These are phyloP conservation scores for Zygogramma bicolorata DNA, from an alignment of 2,888 invertebrate species.

Conservation along the genomic window DNA sequence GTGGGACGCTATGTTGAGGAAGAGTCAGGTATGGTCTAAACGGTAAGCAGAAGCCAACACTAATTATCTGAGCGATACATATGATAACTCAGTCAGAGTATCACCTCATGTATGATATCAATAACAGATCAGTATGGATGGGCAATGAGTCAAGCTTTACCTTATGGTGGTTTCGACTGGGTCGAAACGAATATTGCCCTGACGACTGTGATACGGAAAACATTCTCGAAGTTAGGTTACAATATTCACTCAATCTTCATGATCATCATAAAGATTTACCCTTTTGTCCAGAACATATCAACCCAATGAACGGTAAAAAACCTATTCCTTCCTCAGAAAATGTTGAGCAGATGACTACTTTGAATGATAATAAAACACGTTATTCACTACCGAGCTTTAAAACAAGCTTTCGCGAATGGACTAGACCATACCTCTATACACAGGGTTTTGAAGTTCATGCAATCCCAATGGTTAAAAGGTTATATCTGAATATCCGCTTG, in stretches of 20 bases:
- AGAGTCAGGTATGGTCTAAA: conserved; percentile 45
- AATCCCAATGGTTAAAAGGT: conserved; percentile 42
- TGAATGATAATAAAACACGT: conserved; percentile 52
- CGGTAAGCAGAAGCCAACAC: conserved; percentile 59
- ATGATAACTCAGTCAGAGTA: not conserved
- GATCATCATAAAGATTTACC: conserved; percentile 50
- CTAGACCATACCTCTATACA: conserved; percentile 36
- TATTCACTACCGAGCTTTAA: conserved; percentile 28
- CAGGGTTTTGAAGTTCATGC: conserved; percentile 38
- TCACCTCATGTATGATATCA: conserved; percentile 14
- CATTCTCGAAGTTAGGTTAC: conserved; percentile 64
- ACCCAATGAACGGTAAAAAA: conserved; percentile 17
- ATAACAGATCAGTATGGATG: conserved; percentile 47
- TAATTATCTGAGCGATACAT: conserved; percentile 31
- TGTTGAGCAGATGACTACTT: conserved; percentile 44
- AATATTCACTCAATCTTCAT: conserved; percentile 61
- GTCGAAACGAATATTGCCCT: conserved; percentile 24
- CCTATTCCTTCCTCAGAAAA: conserved; percentile 25
- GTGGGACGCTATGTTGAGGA: conserved; percentile 55
- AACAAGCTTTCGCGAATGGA: conserved; percentile 27
- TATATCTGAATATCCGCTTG: conserved; percentile 38
- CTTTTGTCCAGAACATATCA: conserved; percentile 40
- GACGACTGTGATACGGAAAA: conserved; percentile 32
- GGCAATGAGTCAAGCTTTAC: conserved; percentile 50
- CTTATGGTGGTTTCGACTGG: conserved; percentile 39